phyloP scores from a whole-genome alignment of 2,888 invertebrate species.

The Cephus spinipes region DNA sequence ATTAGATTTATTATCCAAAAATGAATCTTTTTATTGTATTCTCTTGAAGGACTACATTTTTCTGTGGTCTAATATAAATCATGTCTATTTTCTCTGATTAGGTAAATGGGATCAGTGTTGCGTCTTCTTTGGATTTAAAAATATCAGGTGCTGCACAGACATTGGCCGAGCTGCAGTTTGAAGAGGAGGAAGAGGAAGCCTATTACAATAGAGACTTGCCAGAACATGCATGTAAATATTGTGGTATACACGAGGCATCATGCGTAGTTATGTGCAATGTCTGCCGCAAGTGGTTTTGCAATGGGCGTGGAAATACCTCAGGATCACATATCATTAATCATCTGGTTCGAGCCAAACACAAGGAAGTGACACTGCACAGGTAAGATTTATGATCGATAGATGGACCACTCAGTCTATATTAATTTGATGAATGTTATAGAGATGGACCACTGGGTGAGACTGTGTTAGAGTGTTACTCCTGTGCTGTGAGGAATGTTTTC shows the following conservation, averaged over 20 bases:
- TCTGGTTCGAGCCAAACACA: constrained; percentile 98
- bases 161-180: constrained; percentile 91
- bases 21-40: not conserved
- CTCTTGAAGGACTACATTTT: not conserved
- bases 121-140: constrained; percentile 69
- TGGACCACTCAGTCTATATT: not conserved
- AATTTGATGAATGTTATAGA: constrained; percentile 62
- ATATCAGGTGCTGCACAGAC: constrained; percentile 79
- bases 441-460: constrained; percentile 99
- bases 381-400: constrained; percentile 27
- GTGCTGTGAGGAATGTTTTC: constrained; percentile 98
- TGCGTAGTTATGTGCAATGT: constrained; percentile 98
- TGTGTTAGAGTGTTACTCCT: constrained; percentile 97
- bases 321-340: constrained; percentile 99
- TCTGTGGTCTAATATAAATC: not conserved
- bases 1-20: not conserved
- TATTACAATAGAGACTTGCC: constrained; percentile 91
- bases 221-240: constrained; percentile 98
- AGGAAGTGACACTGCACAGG: constrained; percentile 95
- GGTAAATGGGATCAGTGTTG: constrained; percentile 78
- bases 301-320: constrained; percentile 97
- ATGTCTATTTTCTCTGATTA: constrained; percentile 53
- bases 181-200: constrained; percentile 94
- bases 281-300: constrained; percentile 99
- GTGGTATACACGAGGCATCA: constrained; percentile 97